A percentile compares a stretch with the other conserved stretches of the same genome.
Evolutionary conservation across 1,140 invertebrate species (phyloP).

Genomic region (Galleria mellonella): DNA sequence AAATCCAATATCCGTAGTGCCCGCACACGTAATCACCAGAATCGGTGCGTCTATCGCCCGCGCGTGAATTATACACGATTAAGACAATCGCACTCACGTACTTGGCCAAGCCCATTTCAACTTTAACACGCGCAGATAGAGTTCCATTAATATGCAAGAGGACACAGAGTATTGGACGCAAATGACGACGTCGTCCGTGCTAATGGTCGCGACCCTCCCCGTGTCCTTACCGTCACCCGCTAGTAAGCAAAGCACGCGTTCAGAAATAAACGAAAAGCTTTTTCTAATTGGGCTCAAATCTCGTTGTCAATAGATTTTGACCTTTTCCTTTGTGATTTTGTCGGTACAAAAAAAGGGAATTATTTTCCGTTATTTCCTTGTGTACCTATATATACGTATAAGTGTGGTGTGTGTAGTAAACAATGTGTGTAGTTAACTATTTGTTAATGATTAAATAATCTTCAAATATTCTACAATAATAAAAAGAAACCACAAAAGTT

Average conservation of each 20-base stretch:
- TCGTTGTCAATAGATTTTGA: too few relatives aligned
- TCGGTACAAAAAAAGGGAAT: too few relatives aligned
- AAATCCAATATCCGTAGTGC: conserved; percentile 45
- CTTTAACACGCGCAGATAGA: conserved; percentile 4
- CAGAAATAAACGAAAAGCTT: conserved; percentile 30
- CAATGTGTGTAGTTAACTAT: too few relatives aligned
- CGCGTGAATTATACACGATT: conserved; percentile 63
- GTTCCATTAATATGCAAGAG: conserved; percentile 4
- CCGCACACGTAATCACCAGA: conserved; percentile 58
- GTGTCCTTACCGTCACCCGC: conserved; percentile 12
- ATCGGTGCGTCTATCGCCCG: conserved; percentile 63
- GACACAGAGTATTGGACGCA: conserved; percentile 27
- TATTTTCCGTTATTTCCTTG: too few relatives aligned
- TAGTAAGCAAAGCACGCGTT: conserved; percentile 29
- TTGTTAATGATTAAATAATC: too few relatives aligned
- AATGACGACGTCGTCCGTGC: conserved; percentile 41
- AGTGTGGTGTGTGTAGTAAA: too few relatives aligned
- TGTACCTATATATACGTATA: too few relatives aligned
- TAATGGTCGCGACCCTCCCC: conserved; percentile 47
- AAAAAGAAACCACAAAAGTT: too few relatives aligned
- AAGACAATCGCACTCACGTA: conserved; percentile 6
- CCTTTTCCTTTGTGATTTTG: too few relatives aligned
- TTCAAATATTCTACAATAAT: too few relatives aligned
- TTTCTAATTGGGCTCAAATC: conserved; percentile 35
- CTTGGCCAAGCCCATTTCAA: conserved; percentile 16